A percentile compares a stretch with the other conserved stretches of the same genome.
These are phyloP conservation scores for Melieria crassipennis DNA, from an alignment of 2,888 invertebrate genomes.

Conservation along the genomic window DNA sequence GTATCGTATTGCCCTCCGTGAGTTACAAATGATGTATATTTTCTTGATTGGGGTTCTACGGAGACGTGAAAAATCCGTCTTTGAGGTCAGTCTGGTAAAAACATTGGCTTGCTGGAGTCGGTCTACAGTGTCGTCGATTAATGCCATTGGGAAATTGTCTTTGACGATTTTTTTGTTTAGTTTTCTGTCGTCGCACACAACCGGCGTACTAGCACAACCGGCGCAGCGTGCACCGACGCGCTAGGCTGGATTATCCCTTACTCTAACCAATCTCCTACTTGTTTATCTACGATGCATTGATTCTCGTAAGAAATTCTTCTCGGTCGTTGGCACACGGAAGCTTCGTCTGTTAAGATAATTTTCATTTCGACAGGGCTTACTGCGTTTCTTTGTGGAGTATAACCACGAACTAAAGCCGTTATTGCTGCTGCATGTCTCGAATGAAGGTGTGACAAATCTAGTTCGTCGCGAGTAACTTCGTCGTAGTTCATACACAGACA, in stretches of 20 bases:
- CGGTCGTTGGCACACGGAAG: not conserved
- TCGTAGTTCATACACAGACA: slow-evolving; percentile 4
- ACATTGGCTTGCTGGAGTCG: not conserved
- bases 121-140: not conserved
- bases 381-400: slow-evolving; percentile 3
- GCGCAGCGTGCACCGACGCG: not conserved
- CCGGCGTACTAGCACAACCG: not conserved
- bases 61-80: slow-evolving; percentile 14
- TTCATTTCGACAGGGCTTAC: not conserved
- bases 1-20: not conserved
- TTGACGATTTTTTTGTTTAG: not conserved
- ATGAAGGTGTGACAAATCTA: not conserved
- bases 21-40: not conserved
- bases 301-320: too few relatives aligned
- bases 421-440: too few relatives aligned
- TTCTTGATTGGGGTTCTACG: not conserved
- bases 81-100: not conserved
- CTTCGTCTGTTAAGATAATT: not conserved
- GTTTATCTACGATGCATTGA: slow-evolving; percentile 1
- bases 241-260: not conserved
- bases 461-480: not conserved
- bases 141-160: not conserved
- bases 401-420: not conserved
- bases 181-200: too few relatives aligned
- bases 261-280: slow-evolving; percentile 5